These are phyloP conservation scores for Sarcophaga carnaria DNA, from an alignment of 2,888 invertebrate genomes.

Conservation along the genomic window DNA sequence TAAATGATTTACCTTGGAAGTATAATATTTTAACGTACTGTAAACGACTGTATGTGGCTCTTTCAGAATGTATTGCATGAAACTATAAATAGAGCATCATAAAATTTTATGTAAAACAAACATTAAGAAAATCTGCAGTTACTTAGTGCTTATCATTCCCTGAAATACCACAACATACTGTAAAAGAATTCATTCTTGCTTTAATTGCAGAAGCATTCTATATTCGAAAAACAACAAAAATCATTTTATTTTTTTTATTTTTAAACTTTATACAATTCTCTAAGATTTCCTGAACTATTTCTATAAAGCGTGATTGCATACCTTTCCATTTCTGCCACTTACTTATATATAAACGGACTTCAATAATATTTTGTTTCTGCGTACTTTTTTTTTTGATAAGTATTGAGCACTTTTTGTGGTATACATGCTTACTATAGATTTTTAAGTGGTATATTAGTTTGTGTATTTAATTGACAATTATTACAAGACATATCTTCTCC, in stretches of 20 bases:
- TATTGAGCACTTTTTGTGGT: conserved; percentile 29
- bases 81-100: neutral
- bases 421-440: neutral
- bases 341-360: too few species aligned
- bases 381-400: neutral
- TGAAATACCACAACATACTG: too few species aligned
- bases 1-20: too few species aligned
- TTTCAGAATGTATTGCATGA: neutral
- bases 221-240: too few species aligned
- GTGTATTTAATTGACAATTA: conserved; percentile 57
- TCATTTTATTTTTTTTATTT: too few species aligned
- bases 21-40: too few species aligned
- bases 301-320: too few species aligned
- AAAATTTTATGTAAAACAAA: neutral
- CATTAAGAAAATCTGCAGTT: neutral
- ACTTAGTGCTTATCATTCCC: neutral
- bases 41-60: neutral
- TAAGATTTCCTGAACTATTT: too few species aligned
- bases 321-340: too few species aligned
- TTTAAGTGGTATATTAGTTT: conserved; percentile 26
- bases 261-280: too few species aligned
- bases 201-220: too few species aligned
- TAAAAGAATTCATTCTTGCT: too few species aligned
- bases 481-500: conserved; percentile 44
- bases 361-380: neutral